Conservation (phyloP, 1,140 invertebrate genomes). For the Carposina sasakii region DNA sequence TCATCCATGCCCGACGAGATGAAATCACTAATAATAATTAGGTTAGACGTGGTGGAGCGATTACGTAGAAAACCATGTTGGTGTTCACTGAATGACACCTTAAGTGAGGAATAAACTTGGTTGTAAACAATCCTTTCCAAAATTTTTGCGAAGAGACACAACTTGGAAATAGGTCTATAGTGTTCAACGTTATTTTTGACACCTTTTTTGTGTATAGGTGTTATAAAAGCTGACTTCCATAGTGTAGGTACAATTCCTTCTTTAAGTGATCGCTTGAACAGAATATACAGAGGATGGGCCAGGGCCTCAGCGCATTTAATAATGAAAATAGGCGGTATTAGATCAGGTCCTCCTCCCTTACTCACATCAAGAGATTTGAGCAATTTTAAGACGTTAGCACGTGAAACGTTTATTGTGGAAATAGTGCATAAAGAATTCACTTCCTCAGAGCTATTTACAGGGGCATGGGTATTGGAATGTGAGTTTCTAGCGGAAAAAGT, state of each 20-base stretch:
- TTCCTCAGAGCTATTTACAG: too few relatives aligned
- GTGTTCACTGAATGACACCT: conserved; percentile 2
- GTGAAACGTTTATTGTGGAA: too few relatives aligned
- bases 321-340: conserved; percentile 19
- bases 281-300: conserved; percentile 15
- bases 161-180: conserved; percentile 23
- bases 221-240: conserved; percentile 29
- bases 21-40: background rate
- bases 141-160: conserved; percentile 27
- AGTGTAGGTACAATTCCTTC: conserved; percentile 21
- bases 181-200: conserved; percentile 14
- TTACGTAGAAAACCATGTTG: conserved; percentile 22
- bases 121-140: conserved; percentile 20
- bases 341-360: conserved; percentile 22
- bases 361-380: too few relatives aligned
- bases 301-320: conserved; percentile 21
- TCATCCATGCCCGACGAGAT: too few relatives aligned
- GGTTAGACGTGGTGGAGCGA: conserved; percentile 1
- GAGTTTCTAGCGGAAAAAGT: too few relatives aligned
- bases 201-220: conserved; percentile 24
- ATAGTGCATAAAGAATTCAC: too few relatives aligned
- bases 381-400: too few relatives aligned
- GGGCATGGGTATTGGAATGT: too few relatives aligned
- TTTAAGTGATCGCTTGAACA: conserved; percentile 19
- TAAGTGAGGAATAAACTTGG: conserved; percentile 15